phyloP scores from a whole-genome alignment of 2,113 vertebrate genomes.

The Barbus barbus region DNA sequence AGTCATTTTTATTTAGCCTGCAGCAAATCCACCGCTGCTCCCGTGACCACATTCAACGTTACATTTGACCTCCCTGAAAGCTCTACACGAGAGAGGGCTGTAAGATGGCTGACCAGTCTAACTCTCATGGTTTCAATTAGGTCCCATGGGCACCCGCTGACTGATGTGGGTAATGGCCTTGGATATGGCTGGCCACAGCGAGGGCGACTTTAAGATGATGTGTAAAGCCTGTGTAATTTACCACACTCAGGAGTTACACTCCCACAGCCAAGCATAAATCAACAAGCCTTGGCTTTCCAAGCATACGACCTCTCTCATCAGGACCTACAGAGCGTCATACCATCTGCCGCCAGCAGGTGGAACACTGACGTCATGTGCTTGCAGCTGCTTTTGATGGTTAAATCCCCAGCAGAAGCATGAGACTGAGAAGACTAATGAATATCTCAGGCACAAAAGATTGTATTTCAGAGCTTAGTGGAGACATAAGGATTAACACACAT shows the following conservation, averaged over 20 bases:
- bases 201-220: conserved; percentile 6
- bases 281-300: neutral
- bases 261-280: conserved; percentile 2
- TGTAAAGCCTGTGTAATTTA: conserved; percentile 28
- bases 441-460: conserved; percentile 33
- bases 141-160: conserved; percentile 33
- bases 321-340: neutral
- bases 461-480: conserved; percentile 23
- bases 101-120: conserved; percentile 28
- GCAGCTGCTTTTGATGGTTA: conserved; percentile 1
- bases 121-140: conserved; percentile 49
- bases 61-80: conserved; percentile 46
- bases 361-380: neutral
- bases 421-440: conserved; percentile 25
- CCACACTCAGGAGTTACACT: conserved; percentile 21
- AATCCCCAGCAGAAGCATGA: conserved; percentile 19
- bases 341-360: conserved; percentile 11
- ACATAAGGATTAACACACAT: conserved; percentile 18
- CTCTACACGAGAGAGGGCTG: neutral
- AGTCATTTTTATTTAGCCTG: conserved; percentile 44
- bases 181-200: conserved; percentile 4
- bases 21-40: conserved; percentile 1
- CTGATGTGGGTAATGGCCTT: conserved; percentile 53
- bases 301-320: neutral
- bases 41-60: conserved; percentile 41